Evolutionary conservation across 2,797 vertebrate genomes (phyloP).

Genomic region (Xiphorhynchus erythropygius): DNA sequence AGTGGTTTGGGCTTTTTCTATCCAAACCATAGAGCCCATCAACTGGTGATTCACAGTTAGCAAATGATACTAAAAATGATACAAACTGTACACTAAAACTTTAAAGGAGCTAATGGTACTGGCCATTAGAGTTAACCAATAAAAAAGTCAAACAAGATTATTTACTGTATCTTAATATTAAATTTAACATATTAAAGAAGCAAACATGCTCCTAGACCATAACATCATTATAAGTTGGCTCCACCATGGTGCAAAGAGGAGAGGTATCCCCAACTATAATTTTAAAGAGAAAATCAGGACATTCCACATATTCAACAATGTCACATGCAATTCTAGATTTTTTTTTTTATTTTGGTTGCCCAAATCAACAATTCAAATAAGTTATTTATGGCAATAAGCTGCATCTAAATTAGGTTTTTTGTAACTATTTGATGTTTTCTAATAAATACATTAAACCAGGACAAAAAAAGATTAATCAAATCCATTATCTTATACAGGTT

Average conservation of each 20-base stretch:
- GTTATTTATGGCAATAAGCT: slow-evolving; percentile 29
- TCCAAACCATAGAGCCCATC: neutral
- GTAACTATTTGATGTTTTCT: slow-evolving; percentile 62
- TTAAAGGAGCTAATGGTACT: neutral
- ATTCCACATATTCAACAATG: neutral
- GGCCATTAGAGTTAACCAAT: neutral
- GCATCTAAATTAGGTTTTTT: neutral
- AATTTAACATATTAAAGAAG: no score
- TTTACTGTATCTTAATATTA: neutral
- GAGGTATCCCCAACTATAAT: rapidly evolving
- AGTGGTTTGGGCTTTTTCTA: neutral
- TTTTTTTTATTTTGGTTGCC: neutral
- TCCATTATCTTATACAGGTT: neutral
- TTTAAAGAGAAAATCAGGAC: neutral
- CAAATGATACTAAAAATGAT: neutral
- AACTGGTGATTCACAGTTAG: neutral
- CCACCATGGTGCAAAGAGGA: neutral
- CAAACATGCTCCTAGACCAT: neutral
- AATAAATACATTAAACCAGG: neutral
- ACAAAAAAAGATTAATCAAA: slow-evolving; percentile 29
- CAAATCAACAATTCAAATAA: slow-evolving; percentile 14
- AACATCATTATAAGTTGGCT: neutral
- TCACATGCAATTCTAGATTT: neutral
- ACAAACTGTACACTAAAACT: neutral
- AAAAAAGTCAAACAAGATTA: neutral